Conservation (phyloP, 1,140 invertebrate species). For the Euschistus heros region DNA sequence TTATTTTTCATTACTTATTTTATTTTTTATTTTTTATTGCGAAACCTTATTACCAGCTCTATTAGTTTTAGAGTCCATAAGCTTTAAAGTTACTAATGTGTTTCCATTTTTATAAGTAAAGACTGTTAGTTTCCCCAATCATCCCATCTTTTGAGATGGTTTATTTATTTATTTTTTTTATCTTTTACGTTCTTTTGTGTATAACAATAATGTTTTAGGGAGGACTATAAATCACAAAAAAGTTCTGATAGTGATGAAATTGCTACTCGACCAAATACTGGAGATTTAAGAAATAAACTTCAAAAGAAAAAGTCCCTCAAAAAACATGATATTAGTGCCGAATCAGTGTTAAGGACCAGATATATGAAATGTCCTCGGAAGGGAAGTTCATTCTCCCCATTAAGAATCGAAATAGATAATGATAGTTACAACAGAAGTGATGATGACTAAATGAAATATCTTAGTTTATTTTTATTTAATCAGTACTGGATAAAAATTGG, state of each 20-base stretch:
- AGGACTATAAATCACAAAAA: not conserved
- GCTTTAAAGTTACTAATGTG: too few species aligned
- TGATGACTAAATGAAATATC: slow-evolving; percentile 1
- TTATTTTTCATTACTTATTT: too few species aligned
- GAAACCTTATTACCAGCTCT: too few species aligned
- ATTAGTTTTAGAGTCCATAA: too few species aligned
- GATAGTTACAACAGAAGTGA: slow-evolving; percentile 19
- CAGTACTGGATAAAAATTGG: not conserved
- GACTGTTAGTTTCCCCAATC: too few species aligned
- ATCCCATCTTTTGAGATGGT: too few species aligned
- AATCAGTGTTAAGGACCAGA: slow-evolving; percentile 11
- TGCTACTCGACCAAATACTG: not conserved
- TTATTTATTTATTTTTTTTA: too few species aligned
- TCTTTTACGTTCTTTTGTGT: too few species aligned
- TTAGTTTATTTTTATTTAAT: not conserved
- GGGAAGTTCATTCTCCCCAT: slow-evolving; percentile 16
- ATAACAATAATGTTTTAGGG: not conserved
- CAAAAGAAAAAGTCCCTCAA: not conserved
- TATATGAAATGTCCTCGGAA: not conserved
- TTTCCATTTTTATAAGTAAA: too few species aligned
- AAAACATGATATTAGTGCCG: not conserved
- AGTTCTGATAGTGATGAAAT: slow-evolving; percentile 14
- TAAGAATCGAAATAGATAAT: slow-evolving; percentile 26
- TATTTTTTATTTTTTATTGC: too few species aligned
- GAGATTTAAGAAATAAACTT: slow-evolving; percentile 15